phyloP scores from a whole-genome alignment of 2,888 invertebrate species.

The Amphipoea oculea region DNA sequence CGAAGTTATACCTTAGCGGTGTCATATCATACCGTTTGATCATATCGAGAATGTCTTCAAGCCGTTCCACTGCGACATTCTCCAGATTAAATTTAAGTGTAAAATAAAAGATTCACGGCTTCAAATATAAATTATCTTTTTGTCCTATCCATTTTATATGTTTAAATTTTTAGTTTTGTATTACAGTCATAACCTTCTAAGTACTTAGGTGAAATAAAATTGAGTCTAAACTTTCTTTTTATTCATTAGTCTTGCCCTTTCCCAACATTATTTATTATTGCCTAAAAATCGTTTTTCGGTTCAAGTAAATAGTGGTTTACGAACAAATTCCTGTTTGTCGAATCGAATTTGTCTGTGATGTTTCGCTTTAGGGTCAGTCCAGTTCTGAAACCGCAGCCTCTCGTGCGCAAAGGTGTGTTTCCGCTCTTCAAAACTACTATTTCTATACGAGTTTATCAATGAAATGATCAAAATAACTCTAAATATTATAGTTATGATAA shows the following conservation, averaged over 20 bases:
- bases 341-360: background rate
- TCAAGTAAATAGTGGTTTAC: conserved; percentile 13
- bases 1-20: conserved; percentile 67
- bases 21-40: conserved; percentile 80
- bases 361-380: background rate
- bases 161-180: conserved; percentile 38
- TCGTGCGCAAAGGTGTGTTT: background rate
- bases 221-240: background rate
- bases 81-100: conserved; percentile 73
- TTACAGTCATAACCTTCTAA: conserved; percentile 19
- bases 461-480: background rate
- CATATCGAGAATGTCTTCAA: conserved; percentile 70
- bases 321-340: background rate
- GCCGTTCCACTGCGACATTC: conserved; percentile 67
- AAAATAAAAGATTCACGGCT: conserved; percentile 69
- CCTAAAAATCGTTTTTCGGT: background rate
- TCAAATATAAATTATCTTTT: conserved; percentile 57
- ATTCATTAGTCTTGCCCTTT: background rate
- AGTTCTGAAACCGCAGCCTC: conserved; percentile 3
- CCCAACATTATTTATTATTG: background rate
- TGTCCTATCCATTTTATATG: conserved; percentile 20
- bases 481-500: background rate
- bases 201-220: background rate
- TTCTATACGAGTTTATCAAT: background rate
- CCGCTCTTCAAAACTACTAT: background rate